These are phyloP conservation scores for Fopius arisanus DNA, from an alignment of 1,140 invertebrate genomes.

Conservation along the genomic window DNA sequence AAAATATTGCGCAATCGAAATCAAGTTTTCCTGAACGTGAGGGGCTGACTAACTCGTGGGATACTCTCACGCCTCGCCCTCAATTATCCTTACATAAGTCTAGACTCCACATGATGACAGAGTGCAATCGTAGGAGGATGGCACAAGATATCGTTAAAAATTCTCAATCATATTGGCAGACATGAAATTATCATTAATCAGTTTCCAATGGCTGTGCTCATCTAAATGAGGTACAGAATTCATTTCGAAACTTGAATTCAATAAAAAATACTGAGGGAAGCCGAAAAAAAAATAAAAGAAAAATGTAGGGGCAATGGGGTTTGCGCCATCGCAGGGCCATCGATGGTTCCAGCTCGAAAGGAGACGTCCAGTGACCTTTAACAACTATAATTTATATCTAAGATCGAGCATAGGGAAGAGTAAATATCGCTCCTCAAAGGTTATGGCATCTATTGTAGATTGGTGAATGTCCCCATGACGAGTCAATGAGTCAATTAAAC, in stretches of 20 bases:
- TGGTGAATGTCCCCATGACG: not conserved
- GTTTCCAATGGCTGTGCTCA: too few relatives aligned
- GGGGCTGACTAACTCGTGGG: slow-evolving; percentile 39
- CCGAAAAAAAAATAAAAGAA: too few relatives aligned
- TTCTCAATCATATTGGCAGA: slow-evolving; percentile 29
- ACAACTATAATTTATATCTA: slow-evolving; percentile 47
- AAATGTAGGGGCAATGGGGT: too few relatives aligned
- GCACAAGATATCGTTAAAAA: slow-evolving; percentile 53
- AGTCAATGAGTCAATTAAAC: not conserved
- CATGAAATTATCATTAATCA: not conserved
- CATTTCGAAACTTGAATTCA: not conserved
- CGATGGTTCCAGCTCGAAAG: slow-evolving; percentile 40
- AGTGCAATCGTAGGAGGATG: not conserved
- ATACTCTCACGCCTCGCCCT: slow-evolving; percentile 55
- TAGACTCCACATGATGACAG: slow-evolving; percentile 22
- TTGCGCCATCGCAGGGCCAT: slow-evolving; percentile 23
- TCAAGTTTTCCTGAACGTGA: not conserved
- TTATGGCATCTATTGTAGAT: not conserved
- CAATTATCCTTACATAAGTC: slow-evolving; percentile 49
- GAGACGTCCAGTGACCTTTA: slow-evolving; percentile 51
- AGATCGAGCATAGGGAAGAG: slow-evolving; percentile 30
- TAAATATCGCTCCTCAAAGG: not conserved
- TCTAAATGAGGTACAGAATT: slow-evolving; percentile 37
- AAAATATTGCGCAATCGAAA: slow-evolving; percentile 15
- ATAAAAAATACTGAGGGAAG: slow-evolving; percentile 8